These are phyloP conservation scores for Anser brachyrhynchus DNA, from an alignment of 2,113 vertebrate genomes.

Conservation along the genomic window DNA sequence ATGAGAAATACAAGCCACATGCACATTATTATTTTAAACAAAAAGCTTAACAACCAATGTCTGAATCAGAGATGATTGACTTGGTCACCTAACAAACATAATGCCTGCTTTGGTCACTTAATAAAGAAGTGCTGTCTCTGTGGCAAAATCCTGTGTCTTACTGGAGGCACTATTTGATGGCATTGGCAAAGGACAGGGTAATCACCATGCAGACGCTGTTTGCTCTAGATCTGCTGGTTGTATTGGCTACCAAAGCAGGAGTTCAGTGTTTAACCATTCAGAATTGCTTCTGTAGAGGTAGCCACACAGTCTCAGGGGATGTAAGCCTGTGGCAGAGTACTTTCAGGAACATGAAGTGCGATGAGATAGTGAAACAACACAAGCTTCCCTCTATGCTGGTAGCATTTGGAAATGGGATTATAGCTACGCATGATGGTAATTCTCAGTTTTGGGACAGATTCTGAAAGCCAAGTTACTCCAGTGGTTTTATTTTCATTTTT, in stretches of 20 bases:
- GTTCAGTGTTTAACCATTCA: not conserved
- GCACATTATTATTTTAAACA: not conserved
- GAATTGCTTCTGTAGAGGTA: not conserved
- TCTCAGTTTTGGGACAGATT: not conserved
- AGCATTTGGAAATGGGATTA: not conserved
- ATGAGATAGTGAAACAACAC: not conserved
- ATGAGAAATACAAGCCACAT: not conserved
- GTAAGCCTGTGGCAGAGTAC: not conserved
- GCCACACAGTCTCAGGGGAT: not conserved
- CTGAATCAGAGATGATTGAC: not conserved
- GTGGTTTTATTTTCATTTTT: not conserved
- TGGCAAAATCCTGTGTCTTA: not conserved
- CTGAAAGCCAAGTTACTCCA: not conserved
- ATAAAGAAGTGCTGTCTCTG: not conserved
- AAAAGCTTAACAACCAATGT: not conserved
- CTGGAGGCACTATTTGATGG: not conserved
- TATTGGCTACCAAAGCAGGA: not conserved
- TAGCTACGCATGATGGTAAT: not conserved
- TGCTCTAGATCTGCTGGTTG: not conserved
- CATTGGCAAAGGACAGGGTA: not conserved
- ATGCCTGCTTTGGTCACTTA: not conserved
- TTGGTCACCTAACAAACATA: not conserved
- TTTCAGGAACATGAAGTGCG: accelerated
- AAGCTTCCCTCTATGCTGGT: not conserved
- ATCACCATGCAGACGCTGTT: not conserved